Evolutionary conservation across 2,888 invertebrate genomes (phyloP), one percentile per base, ranked within the genome.

Genomic region (Corbicula japonica): DNA sequence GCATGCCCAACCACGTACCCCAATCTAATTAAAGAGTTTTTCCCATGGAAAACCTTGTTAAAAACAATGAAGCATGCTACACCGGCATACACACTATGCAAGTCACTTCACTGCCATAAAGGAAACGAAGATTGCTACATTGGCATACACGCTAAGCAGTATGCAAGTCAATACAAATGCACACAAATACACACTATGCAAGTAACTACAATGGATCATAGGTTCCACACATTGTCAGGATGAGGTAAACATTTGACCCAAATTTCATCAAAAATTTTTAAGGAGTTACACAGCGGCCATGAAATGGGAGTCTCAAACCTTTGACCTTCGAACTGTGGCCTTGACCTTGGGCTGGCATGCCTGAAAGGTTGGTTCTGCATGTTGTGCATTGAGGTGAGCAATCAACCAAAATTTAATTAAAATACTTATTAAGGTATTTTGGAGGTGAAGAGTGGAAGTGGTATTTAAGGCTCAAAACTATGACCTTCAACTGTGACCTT

Each of bases 81-180:
- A n/a, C n/a, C 54, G 32, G 32, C 18, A 30, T 32, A n/a, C n/a
- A n/a, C n/a, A n/a, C n/a, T n/a, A n/a, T n/a, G n/a, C n/a, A n/a
- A n/a, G n/a, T n/a, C n/a, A 54, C 54, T 54, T 30, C 54, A 23
- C 10, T 54, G 28, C 18, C 54, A 54, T 30, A 54, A 54, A 54
- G 32, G n/a, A 30, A 54, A 30, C 30, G 30, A 54, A 30, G 54
- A n/a, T 54, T 8, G 32, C n/a, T 21, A 54, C 54, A 54, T 54
- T 28, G 8, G 54, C 54, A 54, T 30, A 54, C 26, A 54, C 2
- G 32, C 54, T 54, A 54, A 26, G n/a, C n/a, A n/a, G n/a, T n/a
- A n/a, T n/a, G n/a, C n/a, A n/a, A n/a, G n/a, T n/a, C n/a, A n/a
- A n/a, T n/a, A n/a, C n/a, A n/a, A n/a, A n/a, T n/a, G n/a, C n/a